Percentiles rank a stretch among this genome's conserved stretches.
Evolutionary conservation across 2,888 invertebrate species (phyloP).

Genomic region (Bugulina stolonifera): DNA sequence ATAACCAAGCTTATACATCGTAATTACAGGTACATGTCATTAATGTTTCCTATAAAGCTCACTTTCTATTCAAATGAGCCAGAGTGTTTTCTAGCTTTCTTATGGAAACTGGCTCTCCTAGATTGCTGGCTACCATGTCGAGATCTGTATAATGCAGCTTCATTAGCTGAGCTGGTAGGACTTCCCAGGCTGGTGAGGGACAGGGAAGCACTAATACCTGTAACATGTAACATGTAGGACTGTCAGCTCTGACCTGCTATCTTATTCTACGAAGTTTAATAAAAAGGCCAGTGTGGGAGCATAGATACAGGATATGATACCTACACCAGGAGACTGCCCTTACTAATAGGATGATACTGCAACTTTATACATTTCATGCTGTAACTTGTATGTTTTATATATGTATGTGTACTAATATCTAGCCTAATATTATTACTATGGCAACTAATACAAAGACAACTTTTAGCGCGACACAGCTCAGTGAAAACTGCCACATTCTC

Average conservation of each 20-base stretch:
- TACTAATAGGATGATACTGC: background rate
- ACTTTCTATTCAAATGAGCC: conserved; percentile 20
- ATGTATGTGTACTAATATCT: too few species aligned
- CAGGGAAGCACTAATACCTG: conserved; percentile 19
- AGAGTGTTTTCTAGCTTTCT: conserved; percentile 18
- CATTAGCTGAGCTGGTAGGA: background rate
- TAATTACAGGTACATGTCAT: too few species aligned
- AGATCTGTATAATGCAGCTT: background rate
- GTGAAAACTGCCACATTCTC: too few species aligned
- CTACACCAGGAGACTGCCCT: too few species aligned
- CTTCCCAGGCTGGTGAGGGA: conserved; percentile 3
- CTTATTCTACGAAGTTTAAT: background rate
- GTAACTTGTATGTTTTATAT: too few species aligned
- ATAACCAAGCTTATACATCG: too few species aligned
- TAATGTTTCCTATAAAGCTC: background rate
- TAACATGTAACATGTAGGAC: background rate
- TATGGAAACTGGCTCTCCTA: conserved; percentile 1
- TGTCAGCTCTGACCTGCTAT: background rate
- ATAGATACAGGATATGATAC: background rate
- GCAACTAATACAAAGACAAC: too few species aligned
- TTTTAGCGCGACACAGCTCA: too few species aligned
- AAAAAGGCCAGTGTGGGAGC: too few species aligned
- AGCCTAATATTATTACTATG: too few species aligned
- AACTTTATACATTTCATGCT: background rate
- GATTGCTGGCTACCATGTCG: conserved; percentile 23